A percentile compares a stretch with the other conserved stretches of the same genome.
Evolutionary conservation across 2,797 vertebrate species (phyloP).

Genomic region (Ctenopoma multispine): DNA sequence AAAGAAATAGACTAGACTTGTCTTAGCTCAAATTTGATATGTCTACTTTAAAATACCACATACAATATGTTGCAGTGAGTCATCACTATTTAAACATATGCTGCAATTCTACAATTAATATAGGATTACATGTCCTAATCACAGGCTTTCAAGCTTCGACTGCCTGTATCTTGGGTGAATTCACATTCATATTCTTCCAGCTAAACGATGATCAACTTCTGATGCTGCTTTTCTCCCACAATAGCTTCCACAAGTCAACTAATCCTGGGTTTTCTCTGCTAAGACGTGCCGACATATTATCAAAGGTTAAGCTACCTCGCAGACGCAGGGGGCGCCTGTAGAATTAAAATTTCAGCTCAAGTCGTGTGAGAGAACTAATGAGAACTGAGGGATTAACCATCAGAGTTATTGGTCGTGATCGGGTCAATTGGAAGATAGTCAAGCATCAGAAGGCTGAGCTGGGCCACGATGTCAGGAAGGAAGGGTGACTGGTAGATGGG

Average conservation of each 20-base stretch:
- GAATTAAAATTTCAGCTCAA: constrained; percentile 60
- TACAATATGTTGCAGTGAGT: constrained; percentile 23
- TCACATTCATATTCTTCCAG: constrained; percentile 52
- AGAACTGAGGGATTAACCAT: constrained; percentile 57
- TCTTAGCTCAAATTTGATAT: constrained; percentile 39
- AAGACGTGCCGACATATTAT: constrained; percentile 54
- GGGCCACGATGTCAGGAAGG: constrained; percentile 11
- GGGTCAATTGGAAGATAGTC: constrained; percentile 43
- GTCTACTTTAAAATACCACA: constrained; percentile 37
- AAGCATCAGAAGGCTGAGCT: constrained; percentile 34
- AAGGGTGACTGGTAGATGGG: constrained; percentile 1
- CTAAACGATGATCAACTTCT: constrained; percentile 57
- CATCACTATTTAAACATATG: constrained; percentile 41
- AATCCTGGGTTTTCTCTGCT: constrained; percentile 65
- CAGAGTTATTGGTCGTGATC: constrained; percentile 47
- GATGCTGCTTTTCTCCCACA: constrained; percentile 64
- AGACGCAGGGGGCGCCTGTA: constrained; percentile 28
- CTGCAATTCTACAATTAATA: constrained; percentile 60
- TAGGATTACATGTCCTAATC: constrained; percentile 69
- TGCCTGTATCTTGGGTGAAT: constrained; percentile 41
- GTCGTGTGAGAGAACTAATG: constrained; percentile 45
- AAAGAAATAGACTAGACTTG: background rate
- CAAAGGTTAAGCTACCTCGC: constrained; percentile 68
- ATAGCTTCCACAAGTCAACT: constrained; percentile 60
- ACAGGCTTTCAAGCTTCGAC: constrained; percentile 60